A percentile compares a stretch with the other conserved stretches of the same genome.
phyloP scores from a whole-genome alignment of 2,113 vertebrate species.

The Chaenogobius annularis region DNA sequence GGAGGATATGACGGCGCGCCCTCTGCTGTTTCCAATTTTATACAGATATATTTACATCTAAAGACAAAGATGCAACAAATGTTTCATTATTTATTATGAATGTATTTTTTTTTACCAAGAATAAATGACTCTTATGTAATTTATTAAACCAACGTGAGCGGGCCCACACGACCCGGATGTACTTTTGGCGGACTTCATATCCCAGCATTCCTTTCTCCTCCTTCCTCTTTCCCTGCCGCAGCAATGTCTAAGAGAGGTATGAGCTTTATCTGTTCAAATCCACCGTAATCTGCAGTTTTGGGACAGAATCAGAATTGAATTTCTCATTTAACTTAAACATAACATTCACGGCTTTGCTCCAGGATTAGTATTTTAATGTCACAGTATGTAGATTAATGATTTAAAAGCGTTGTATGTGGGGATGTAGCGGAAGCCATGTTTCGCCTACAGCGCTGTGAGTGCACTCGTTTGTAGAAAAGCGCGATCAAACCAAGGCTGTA shows the following conservation, averaged over 20 bases:
- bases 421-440: slow-evolving; percentile 51
- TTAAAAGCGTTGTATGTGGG: background rate
- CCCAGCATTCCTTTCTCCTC: slow-evolving; percentile 60
- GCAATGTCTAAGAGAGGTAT: slow-evolving; percentile 84
- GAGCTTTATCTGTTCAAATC: slow-evolving; percentile 34
- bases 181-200: slow-evolving; percentile 61
- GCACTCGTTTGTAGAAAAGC: background rate
- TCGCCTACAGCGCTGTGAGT: slow-evolving; percentile 18
- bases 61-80: background rate
- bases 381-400: fast-evolving
- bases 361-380: background rate
- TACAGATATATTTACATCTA: too few relatives aligned
- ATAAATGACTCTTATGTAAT: background rate
- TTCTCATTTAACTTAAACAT: background rate
- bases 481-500: fast-evolving
- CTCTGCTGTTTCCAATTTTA: too few relatives aligned
- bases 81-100: background rate
- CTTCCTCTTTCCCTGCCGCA: slow-evolving; percentile 72
- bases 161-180: slow-evolving; percentile 45
- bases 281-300: slow-evolving; percentile 43
- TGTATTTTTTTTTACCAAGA: background rate
- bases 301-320: fast-evolving
- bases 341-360: fast-evolving
- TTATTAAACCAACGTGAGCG: background rate
- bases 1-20: background rate